These are phyloP conservation scores for Diarsia rubi DNA, from an alignment of 2,888 invertebrate genomes.

Conservation along the genomic window DNA sequence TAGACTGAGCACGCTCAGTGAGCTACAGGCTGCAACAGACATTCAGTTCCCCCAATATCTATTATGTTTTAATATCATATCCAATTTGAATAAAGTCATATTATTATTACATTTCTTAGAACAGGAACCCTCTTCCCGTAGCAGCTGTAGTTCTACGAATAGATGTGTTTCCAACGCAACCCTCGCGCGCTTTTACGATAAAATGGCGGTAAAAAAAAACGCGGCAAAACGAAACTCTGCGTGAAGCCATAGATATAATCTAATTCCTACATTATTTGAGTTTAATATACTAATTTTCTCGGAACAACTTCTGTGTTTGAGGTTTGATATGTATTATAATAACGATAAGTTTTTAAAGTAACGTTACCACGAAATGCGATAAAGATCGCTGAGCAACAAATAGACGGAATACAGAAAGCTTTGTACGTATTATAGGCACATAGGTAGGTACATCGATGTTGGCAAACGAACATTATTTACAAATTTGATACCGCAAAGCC, in stretches of 20 bases:
- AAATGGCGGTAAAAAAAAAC: constrained; percentile 52
- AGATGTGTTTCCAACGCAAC: constrained; percentile 61
- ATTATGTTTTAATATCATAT: constrained; percentile 52
- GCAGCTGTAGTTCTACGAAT: constrained; percentile 81
- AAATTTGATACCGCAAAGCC: constrained; percentile 81
- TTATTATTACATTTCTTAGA: constrained; percentile 76
- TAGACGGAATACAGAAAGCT: constrained; percentile 56
- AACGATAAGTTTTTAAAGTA: constrained; percentile 46
- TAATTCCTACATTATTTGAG: constrained; percentile 52
- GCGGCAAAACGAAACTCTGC: constrained; percentile 59
- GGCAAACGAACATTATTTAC: constrained; percentile 73
- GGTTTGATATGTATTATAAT: constrained; percentile 55
- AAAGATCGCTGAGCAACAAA: constrained; percentile 62
- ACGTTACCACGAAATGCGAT: constrained; percentile 59
- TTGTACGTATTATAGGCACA: constrained; percentile 48
- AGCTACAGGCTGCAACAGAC: constrained; percentile 1
- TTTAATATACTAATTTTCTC: constrained; percentile 63
- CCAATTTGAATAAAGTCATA: constrained; percentile 62
- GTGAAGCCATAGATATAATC: constrained; percentile 69
- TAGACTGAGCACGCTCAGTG: too few species aligned
- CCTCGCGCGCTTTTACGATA: constrained; percentile 64
- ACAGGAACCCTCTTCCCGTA: constrained; percentile 65
- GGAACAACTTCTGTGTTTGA: constrained; percentile 59
- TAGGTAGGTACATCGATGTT: constrained; percentile 57
- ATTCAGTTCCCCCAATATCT: constrained; percentile 18